Conservation (phyloP, 2,888 invertebrate genomes). For the Polydrusus pterygomalis region DNA sequence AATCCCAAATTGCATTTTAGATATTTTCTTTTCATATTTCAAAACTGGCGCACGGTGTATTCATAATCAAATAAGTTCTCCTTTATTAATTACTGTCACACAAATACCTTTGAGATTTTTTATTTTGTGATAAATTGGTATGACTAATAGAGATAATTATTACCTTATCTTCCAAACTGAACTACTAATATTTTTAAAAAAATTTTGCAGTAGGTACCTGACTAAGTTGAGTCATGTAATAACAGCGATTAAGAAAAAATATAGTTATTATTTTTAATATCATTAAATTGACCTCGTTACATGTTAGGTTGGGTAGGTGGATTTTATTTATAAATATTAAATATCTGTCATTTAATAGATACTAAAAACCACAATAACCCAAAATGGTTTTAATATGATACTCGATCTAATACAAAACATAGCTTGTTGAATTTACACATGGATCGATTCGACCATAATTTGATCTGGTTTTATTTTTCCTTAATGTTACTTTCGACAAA, state of each 20-base stretch:
- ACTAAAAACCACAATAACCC: not conserved
- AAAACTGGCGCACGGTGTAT: no score
- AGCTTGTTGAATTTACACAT: not conserved
- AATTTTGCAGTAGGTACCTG: not conserved
- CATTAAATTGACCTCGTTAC: conserved; percentile 9
- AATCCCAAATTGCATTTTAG: no score
- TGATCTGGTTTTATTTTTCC: no score
- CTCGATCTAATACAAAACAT: no score
- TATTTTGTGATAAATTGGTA: not conserved
- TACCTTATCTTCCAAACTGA: not conserved
- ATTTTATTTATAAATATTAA: conserved; percentile 1
- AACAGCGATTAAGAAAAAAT: not conserved
- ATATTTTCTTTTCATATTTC: no score
- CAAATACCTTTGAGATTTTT: not conserved
- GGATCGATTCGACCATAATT: not conserved
- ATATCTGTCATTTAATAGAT: not conserved
- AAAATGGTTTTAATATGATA: not conserved
- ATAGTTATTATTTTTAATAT: no score
- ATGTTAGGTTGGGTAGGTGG: not conserved
- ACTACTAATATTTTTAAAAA: not conserved
- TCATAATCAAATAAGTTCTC: no score
- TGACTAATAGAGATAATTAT: conserved; percentile 3
- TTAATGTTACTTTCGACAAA: no score
- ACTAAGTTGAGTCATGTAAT: not conserved
- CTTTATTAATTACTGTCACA: not conserved